Base-by-base conservation (phyloP, 2,113 vertebrate species). In the Phalacrocorax carbo region DNA sequence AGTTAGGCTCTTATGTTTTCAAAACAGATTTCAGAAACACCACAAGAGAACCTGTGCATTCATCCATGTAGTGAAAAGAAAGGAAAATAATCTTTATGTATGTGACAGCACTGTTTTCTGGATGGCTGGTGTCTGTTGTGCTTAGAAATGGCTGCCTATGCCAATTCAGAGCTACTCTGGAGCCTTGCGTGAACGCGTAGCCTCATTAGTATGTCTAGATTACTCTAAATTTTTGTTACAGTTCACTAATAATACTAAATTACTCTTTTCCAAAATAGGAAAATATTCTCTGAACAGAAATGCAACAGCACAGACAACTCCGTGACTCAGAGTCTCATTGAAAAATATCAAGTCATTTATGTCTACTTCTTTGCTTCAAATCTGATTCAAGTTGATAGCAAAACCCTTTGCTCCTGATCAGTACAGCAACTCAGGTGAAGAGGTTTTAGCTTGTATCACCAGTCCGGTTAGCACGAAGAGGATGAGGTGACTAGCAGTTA, bases 71-170 rank as follows among this genome's bases (percentile, higher is more conserved):
- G 58, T 27, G 42, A 91, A 91, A 65, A 91, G 38, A 91, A 93
- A 54, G 32, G 36, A 23, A 91, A 77, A 82, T 91, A 62, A 76
- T 93, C 66, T 95, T 94, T 94, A 89, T 91, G 73, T 66, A 87
- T 76, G 62, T 91, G 81, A 91, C 87, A 94, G 85, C 49, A 22
- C 81, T 55, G 42, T 85, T 96, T 95, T 91, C 86, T 91, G 89
- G 84, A 76, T 93, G 94, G 42, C 49, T 96, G 83, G 58, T 85
- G 78, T 40, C 62, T 85, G 58, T 61, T 94, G 29, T 85, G 51
- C 52, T 93, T 70, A 49, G 75, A 91, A 91, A 91, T 95, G 64
- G 38, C 72, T 88, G 78, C 48, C 62, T 90, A 2, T 80, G 79
- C 64, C 79, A 94, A 44, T 49, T 85, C 55, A 81, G 78, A 96